A percentile compares a stretch with the other conserved stretches of the same genome.
Evolutionary conservation across 2,797 vertebrate genomes (phyloP).

Genomic region (Eulemur coronatus): DNA sequence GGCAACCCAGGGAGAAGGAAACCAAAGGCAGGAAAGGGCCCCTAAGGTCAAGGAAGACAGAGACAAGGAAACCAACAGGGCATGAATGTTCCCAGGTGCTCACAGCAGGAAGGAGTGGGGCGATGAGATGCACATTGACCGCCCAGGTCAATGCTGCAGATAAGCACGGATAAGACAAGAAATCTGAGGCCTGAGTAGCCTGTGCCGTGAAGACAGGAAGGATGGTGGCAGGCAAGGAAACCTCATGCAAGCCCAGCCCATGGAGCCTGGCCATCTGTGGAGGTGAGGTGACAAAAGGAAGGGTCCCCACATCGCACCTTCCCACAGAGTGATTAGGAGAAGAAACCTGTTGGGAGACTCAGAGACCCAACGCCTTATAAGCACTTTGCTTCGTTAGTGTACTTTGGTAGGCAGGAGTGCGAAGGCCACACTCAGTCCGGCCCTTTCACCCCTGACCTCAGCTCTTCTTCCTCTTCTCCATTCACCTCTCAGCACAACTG

Average conservation of each 20-base stretch:
- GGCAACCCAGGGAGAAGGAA: not conserved
- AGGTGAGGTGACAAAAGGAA: not conserved
- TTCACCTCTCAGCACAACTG: fast-evolving
- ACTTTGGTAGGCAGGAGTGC: too few relatives aligned
- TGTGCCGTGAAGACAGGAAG: not conserved
- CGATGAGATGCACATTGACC: not conserved
- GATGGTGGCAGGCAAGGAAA: not conserved
- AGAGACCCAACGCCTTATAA: not conserved
- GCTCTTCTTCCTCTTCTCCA: not conserved
- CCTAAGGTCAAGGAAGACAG: not conserved
- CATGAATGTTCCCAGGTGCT: not conserved
- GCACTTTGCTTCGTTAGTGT: not conserved
- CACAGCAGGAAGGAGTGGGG: not conserved
- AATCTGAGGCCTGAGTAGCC: not conserved
- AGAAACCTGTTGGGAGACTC: not conserved
- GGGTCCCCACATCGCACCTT: not conserved
- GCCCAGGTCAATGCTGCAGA: not conserved
- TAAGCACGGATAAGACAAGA: not conserved
- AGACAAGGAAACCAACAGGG: not conserved
- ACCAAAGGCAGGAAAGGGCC: not conserved
- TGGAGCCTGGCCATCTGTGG: not conserved
- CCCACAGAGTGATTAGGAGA: not conserved
- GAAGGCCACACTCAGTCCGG: not conserved
- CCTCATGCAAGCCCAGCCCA: not conserved
- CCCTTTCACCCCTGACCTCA: not conserved